Percentiles rank a stretch among this genome's conserved stretches.
Conservation (phyloP, 2,797 vertebrate genomes). For the Oryzias dopingdopingensis region DNA sequence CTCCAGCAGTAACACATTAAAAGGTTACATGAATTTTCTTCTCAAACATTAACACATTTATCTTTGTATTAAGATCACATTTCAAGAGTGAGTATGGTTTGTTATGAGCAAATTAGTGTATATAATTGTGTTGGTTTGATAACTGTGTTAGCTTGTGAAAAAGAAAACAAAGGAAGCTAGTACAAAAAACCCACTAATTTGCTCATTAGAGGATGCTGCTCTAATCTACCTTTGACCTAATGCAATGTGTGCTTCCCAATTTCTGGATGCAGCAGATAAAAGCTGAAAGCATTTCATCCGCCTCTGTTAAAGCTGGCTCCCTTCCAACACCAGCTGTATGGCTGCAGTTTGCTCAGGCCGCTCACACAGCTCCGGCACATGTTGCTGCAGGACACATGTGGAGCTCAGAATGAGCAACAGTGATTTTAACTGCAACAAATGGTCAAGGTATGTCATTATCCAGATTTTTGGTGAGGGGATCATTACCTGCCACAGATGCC, state of each 20-base stretch:
- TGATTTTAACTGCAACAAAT: slow-evolving; percentile 77
- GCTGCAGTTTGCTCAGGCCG: slow-evolving; percentile 37
- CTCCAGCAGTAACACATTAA: no score
- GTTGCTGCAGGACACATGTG: slow-evolving; percentile 63
- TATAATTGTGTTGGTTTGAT: slow-evolving; percentile 1
- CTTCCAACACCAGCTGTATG: slow-evolving; percentile 40
- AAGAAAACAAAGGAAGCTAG: not conserved
- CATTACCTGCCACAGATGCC: slow-evolving; percentile 78
- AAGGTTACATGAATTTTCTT: no score
- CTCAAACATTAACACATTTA: not conserved
- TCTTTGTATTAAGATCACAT: not conserved
- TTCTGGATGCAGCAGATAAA: slow-evolving; percentile 59
- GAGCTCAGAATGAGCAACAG: slow-evolving; percentile 61
- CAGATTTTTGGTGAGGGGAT: slow-evolving; percentile 66
- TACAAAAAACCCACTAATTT: slow-evolving; percentile 7
- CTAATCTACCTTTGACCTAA: slow-evolving; percentile 41
- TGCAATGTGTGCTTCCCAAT: slow-evolving; percentile 19
- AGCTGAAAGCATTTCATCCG: slow-evolving; percentile 48
- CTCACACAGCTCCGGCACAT: slow-evolving; percentile 53
- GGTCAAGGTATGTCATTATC: slow-evolving; percentile 65
- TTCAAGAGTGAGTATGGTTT: not conserved
- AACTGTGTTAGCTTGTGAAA: slow-evolving; percentile 3
- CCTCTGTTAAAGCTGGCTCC: slow-evolving; percentile 36
- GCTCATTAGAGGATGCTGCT: slow-evolving; percentile 39
- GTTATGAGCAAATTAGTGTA: not conserved